phyloP scores from a whole-genome alignment of 53 echinoderm and acorn worm genomes.

The Hippasteria phrygiana region DNA sequence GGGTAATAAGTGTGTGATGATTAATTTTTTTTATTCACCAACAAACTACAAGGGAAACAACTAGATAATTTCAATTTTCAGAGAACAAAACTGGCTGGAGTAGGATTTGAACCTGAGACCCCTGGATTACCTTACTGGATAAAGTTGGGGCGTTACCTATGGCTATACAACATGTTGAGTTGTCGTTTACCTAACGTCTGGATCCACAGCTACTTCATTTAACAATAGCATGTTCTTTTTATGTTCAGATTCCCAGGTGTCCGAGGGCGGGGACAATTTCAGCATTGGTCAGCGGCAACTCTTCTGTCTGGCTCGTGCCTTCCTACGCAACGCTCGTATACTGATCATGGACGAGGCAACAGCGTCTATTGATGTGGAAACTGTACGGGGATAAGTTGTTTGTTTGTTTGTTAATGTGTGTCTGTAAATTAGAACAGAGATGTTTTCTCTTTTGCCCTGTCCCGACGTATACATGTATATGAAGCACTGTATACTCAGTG shows the following conservation, averaged over 20 bases:
- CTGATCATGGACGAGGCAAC: slow-evolving; percentile 84
- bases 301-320: slow-evolving; percentile 73
- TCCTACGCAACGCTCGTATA: slow-evolving; percentile 67
- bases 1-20: too few relatives aligned
- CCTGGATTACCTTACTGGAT: too few relatives aligned
- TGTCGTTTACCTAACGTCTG: background rate
- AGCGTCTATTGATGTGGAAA: slow-evolving; percentile 80
- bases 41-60: background rate
- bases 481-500: too few relatives aligned
- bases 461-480: background rate
- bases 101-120: too few relatives aligned
- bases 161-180: background rate
- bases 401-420: background rate
- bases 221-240: background rate
- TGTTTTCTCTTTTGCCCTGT: background rate
- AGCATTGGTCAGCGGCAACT: slow-evolving; percentile 77
- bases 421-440: background rate
- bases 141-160: background rate
- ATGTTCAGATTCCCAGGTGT: slow-evolving; percentile 65
- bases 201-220: background rate
- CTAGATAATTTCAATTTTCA: background rate
- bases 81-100: too few relatives aligned
- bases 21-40: background rate
- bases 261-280: slow-evolving; percentile 78
- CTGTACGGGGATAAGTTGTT: slow-evolving; percentile 30